Base-by-base conservation (phyloP, 2,888 invertebrate genomes). In the Cosmia trapezina region DNA sequence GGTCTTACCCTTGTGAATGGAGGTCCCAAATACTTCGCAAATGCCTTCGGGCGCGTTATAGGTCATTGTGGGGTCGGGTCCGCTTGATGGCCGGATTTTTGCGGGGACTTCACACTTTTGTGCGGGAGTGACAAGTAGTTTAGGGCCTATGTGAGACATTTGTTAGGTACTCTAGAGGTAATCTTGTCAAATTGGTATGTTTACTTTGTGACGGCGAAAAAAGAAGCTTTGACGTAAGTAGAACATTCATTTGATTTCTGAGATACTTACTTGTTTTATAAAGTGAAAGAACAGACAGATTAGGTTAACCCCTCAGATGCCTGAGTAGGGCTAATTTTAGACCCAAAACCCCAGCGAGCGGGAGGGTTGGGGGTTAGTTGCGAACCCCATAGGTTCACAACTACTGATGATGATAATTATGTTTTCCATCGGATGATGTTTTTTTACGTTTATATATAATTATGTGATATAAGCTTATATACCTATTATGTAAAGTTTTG, bases 11-110 rank as follows among this genome's bases (percentile, higher is more conserved):
- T 76, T n/a, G 62, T 61, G 70, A 81, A 82, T 84, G 47, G 70
- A 54, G 67, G 80, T 60, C 73, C 75, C 56, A 69, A 83, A 84
- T 84, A 80, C 70, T 80, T 80, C 49, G 77, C 68, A 70, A 82
- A 63, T 77, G 47, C 72, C 45, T 67, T 73, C 49, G 67, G 70
- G 56, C 53, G 41, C 53, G 62, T 84, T 76, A 79, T 41, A 64
- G 70, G 17, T 54, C 73, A 66, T 77, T 77, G 69, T 70, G 70
- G 28, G 37, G 9, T 51, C 28, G 14, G 49, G 63, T 8, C 45
- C n/a, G 22, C 33, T 72, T 64, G 56, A 70, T 59, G 59, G 64
- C 37, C 17, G 45, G 57, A 72, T 81, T 80, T 77, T 81, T 81
- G 73, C 11, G 73, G 70, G 70, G n/a, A 59, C 45, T 54, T 61